Percentiles rank a stretch among this genome's conserved stretches.
Conservation (phyloP, 2,113 vertebrate genomes). For the Pardalotus punctatus region DNA sequence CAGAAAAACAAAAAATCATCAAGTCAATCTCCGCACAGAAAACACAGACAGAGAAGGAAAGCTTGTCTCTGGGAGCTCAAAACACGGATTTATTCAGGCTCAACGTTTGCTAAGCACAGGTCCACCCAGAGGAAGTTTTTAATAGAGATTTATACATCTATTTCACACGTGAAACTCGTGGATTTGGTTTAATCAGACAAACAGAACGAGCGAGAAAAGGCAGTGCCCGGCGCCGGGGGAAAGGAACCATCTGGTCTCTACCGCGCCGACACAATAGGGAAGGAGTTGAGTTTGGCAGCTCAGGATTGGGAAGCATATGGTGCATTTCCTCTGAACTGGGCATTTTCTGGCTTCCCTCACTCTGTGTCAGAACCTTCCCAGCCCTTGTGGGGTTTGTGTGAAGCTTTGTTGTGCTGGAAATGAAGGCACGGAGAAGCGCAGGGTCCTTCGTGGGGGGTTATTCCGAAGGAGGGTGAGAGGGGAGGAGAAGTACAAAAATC, state of each 20-base stretch:
- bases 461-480: background rate
- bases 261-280: background rate
- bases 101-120: fast-evolving
- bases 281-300: background rate
- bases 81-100: background rate
- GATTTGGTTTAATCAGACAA: background rate
- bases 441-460: fast-evolving
- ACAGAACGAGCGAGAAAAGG: background rate
- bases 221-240: background rate
- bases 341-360: background rate
- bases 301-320: background rate
- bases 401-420: background rate
- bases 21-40: background rate
- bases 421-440: fast-evolving
- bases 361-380: background rate
- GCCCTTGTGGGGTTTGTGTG: fast-evolving
- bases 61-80: background rate
- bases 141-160: fast-evolving
- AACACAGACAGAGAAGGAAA: background rate
- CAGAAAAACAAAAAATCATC: background rate
- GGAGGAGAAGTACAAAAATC: background rate
- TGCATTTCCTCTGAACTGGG: background rate
- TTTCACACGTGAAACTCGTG: background rate
- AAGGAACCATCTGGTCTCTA: background rate
- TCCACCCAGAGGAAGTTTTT: background rate